Evolutionary conservation across 2,113 vertebrate genomes (phyloP).

Genomic region (Amblyornis subalaris): DNA sequence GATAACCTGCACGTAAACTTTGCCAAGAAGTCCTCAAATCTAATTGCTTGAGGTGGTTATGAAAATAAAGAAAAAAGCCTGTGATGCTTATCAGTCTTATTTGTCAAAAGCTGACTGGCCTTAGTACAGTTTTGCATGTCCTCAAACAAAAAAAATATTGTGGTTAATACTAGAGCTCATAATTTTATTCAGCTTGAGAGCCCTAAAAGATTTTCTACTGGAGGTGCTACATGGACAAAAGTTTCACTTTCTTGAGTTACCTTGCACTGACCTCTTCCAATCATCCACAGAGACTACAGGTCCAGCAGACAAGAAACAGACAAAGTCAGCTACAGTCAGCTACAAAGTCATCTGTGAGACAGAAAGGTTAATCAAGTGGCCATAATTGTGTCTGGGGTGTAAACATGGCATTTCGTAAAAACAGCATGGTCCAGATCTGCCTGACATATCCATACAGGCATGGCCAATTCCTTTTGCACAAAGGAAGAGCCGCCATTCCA

Average conservation of each 20-base stretch:
- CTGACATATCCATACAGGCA: fast-evolving
- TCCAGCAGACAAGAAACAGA: not conserved
- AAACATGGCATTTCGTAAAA: not conserved
- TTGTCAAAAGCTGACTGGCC: not conserved
- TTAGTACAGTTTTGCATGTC: not conserved
- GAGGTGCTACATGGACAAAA: not conserved
- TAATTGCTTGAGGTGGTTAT: not conserved
- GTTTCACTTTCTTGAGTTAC: not conserved
- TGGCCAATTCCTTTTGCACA: not conserved
- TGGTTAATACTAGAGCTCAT: not conserved
- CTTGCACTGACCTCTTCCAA: not conserved
- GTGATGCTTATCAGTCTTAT: not conserved
- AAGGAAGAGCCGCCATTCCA: not conserved
- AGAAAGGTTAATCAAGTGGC: not conserved
- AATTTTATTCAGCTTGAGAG: not conserved
- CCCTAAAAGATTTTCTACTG: not conserved
- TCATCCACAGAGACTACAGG: not conserved
- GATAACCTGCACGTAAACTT: not conserved
- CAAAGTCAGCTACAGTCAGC: not conserved
- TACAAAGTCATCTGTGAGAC: not conserved
- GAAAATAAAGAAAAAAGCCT: not conserved
- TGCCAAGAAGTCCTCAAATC: not conserved
- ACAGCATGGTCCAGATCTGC: not conserved
- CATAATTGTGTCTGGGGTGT: fast-evolving
- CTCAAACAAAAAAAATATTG: not conserved